phyloP scores from a whole-genome alignment of 2,797 vertebrate genomes.

The Urophycis tenuis region DNA sequence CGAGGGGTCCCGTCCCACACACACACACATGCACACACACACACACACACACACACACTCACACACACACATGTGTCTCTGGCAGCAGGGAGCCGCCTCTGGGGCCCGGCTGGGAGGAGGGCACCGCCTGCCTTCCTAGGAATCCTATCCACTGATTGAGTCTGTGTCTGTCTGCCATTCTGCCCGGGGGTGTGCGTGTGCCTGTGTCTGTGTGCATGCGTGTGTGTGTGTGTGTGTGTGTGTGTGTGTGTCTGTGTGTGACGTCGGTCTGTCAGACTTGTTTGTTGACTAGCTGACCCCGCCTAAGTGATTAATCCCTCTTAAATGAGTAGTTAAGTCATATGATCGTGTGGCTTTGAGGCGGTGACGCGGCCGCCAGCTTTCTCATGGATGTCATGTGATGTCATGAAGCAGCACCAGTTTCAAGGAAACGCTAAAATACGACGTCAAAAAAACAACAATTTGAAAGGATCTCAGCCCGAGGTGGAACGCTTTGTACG shows the following conservation, averaged over 20 bases:
- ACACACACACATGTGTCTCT: slow-evolving; percentile 19
- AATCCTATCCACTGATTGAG: slow-evolving; percentile 17
- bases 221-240: neutral
- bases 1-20: slow-evolving; percentile 37
- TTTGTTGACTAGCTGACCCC: too few relatives aligned
- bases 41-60: too few relatives aligned
- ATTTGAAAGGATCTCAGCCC: too few relatives aligned
- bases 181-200: neutral
- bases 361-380: neutral
- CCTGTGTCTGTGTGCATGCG: too few relatives aligned
- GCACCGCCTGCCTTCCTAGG: neutral
- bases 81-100: neutral
- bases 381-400: neutral
- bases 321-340: neutral
- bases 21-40: too few relatives aligned
- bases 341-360: neutral
- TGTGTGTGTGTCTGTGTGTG: neutral
- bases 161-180: slow-evolving; percentile 20
- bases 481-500: too few relatives aligned
- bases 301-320: too few relatives aligned
- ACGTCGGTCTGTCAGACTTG: neutral
- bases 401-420: neutral
- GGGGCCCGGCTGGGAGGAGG: too few relatives aligned
- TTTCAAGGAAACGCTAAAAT: neutral
- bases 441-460: too few relatives aligned